Evolutionary conservation across 2,888 invertebrate genomes (phyloP).

Genomic region (Melanostoma mellinum): DNA sequence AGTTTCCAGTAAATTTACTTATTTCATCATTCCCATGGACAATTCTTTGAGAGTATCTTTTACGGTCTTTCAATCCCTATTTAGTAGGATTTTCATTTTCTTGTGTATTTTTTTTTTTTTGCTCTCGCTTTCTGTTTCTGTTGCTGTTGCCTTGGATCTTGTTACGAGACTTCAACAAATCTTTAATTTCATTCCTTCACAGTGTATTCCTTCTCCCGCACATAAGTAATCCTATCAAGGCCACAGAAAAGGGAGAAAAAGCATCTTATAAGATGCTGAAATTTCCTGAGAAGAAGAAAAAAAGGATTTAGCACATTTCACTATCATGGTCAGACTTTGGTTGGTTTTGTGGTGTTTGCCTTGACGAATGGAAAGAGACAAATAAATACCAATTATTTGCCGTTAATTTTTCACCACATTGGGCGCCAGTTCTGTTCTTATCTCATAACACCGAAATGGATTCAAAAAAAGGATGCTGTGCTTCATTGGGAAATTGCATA

Average conservation of each 20-base stretch:
- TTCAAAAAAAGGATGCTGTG: slow-evolving; percentile 20
- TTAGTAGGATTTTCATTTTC: slow-evolving; percentile 29
- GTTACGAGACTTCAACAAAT: slow-evolving; percentile 71
- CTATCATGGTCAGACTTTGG: slow-evolving; percentile 61
- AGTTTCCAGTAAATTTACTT: slow-evolving; percentile 72
- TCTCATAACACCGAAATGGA: slow-evolving; percentile 57
- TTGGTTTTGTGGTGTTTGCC: not conserved
- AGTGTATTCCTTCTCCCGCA: slow-evolving; percentile 59
- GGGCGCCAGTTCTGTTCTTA: slow-evolving; percentile 58
- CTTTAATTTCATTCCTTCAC: slow-evolving; percentile 68
- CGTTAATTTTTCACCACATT: slow-evolving; percentile 69
- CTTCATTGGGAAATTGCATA: slow-evolving; percentile 54
- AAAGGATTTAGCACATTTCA: slow-evolving; percentile 59
- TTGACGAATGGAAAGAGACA: slow-evolving; percentile 22
- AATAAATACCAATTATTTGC: slow-evolving; percentile 70
- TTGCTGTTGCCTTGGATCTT: slow-evolving; percentile 35
- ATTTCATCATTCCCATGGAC: slow-evolving; percentile 56
- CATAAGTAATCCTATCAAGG: slow-evolving; percentile 70
- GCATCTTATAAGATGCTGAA: slow-evolving; percentile 20
- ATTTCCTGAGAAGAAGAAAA: slow-evolving; percentile 40
- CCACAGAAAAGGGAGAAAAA: slow-evolving; percentile 43
- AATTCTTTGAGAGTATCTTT: slow-evolving; percentile 24
- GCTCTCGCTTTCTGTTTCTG: not conserved
- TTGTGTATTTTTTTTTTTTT: slow-evolving; percentile 8
- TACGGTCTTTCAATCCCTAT: slow-evolving; percentile 42